Base-by-base conservation (phyloP, 2,113 vertebrate genomes). In the Myrmecobius fasciatus region DNA sequence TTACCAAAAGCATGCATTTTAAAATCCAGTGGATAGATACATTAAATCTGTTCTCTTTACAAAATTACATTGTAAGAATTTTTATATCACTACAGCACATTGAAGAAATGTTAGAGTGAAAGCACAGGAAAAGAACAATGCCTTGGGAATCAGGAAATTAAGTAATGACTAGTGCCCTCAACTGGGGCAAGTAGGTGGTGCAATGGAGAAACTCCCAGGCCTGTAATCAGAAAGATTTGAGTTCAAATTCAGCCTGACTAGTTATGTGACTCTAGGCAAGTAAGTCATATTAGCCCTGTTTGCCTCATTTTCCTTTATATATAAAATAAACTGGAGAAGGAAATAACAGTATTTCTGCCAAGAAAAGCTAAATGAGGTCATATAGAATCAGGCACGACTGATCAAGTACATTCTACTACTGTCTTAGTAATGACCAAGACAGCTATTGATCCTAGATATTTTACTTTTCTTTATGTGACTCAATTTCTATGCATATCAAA, bases 1-100 rank as follows among this genome's bases (percentile, higher is more conserved):
- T 93, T 53, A 51, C 49, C 49, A 92, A 93, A 95, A n/a, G 52
- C 3, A 36, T 25, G 49, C 17, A 52, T 96, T 96, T 88, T 46
- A 92, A 96, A 96, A 49, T 92, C 26, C 7, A 25, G 26, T 49
- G 60, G 3, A 46, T 1, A 60, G 0, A 25, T 14, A 92, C 12
- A 28, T 56, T 25, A 95, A 95, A 49, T 17, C 31, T n/a, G 56
- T 48, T 24, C 17, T 91, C 52, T 91, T 95, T 52, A 91, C 17
- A 90, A 94, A 91, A 93, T 8, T 93, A 91, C 49, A 36, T 53
- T 26, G 46, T 9, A 26, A 91, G 48, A 24, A 48, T 92, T 67
- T 48, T 20, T 91, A 56, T 95, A 48, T 91, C 52, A 52, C 22
- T 94, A 2, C 52, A 67, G 26, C 47, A 10, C 46, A 52, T 89